A percentile compares a stretch with the other conserved stretches of the same genome.
Conservation (phyloP, 2,113 vertebrate genomes). For the Oncorhynchus tshawytscha region DNA sequence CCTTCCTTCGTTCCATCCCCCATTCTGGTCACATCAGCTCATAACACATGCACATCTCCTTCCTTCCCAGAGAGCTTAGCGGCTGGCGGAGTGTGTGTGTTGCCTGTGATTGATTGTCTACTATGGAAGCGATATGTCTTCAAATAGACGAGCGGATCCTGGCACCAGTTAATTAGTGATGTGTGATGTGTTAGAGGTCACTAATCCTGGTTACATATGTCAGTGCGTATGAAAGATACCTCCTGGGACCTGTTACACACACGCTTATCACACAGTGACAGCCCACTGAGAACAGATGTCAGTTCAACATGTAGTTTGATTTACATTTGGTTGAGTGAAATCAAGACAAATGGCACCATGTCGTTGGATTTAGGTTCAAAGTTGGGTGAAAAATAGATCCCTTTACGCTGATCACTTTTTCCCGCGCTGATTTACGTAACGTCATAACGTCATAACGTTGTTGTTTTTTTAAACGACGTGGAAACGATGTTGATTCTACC, state of each 20-base stretch:
- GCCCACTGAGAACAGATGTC: too few relatives aligned
- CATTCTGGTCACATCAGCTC: neutral
- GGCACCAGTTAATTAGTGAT: conserved; percentile 54
- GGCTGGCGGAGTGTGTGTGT: conserved; percentile 9
- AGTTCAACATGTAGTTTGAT: too few relatives aligned
- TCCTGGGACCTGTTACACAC: conserved; percentile 20
- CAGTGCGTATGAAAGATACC: conserved; percentile 12
- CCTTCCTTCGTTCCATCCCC: neutral
- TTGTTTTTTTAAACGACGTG: too few relatives aligned
- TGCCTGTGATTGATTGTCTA: conserved; percentile 61
- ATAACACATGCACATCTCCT: neutral
- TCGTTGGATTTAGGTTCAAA: too few relatives aligned
- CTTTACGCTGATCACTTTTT: too few relatives aligned
- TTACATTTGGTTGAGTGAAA: too few relatives aligned
- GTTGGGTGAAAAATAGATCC: too few relatives aligned
- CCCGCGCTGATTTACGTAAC: too few relatives aligned
- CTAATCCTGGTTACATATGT: conserved; percentile 25
- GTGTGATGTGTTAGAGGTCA: neutral
- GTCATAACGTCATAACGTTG: rapidly evolving
- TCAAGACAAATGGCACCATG: too few relatives aligned
- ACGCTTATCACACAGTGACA: conserved; percentile 41
- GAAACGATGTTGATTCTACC: too few relatives aligned
- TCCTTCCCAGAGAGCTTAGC: neutral
- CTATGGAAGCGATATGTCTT: conserved; percentile 53
- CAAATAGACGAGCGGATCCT: conserved; percentile 59